Evolutionary conservation across 2,113 vertebrate species (phyloP), one percentile per base, ranked within the genome.

Genomic region (Hypomesus transpacificus): DNA sequence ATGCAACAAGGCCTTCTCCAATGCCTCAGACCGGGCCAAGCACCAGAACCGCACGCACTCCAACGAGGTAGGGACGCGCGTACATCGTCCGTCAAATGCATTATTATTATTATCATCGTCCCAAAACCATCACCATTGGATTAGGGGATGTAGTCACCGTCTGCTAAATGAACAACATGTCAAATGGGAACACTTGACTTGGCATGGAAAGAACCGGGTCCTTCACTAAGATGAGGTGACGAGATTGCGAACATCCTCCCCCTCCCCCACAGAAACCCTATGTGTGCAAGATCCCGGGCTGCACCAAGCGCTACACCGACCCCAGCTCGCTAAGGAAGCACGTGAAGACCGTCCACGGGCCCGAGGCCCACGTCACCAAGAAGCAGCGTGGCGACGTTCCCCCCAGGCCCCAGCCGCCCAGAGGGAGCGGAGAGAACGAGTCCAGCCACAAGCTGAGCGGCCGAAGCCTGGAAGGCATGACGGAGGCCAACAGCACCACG

Each of bases 11-110:
- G 96, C 97, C 24, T 99, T 99, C 91, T 99, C 97, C 86, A 99
- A 99, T 0, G 97, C 97, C 75, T 99, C 97, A 0, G 97, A 99
- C 89, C 89, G 97, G 3, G 97, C 97, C 82, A 99, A 99, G 88
- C 97, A 99, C 87, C 97, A 99, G 93, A 99, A 99, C 93, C 93
- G 97, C 80, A 99, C 97, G 0, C 97, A 99, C 88, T 99, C 97
- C 65, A 99, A 97, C 0, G 96, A 99, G 95, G 97, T 98, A 93
- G 71, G 21, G 11, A 3, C 18, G 28, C 18, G 1, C 26, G 7
- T 62, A 20, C 17, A 26, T 17, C n/a, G 14, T 21, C 28, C 0
- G 26, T 50, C 18, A 50, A 3, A 39, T 9, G 16, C 54, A 20
- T 20, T 0, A 1, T 5, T 56, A 11, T 18, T 18, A 56, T 17